A percentile compares a stretch with the other conserved stretches of the same genome.
These are phyloP conservation scores for Stictocephala bisonia DNA, from an alignment of 2,888 invertebrate genomes.

Conservation along the genomic window DNA sequence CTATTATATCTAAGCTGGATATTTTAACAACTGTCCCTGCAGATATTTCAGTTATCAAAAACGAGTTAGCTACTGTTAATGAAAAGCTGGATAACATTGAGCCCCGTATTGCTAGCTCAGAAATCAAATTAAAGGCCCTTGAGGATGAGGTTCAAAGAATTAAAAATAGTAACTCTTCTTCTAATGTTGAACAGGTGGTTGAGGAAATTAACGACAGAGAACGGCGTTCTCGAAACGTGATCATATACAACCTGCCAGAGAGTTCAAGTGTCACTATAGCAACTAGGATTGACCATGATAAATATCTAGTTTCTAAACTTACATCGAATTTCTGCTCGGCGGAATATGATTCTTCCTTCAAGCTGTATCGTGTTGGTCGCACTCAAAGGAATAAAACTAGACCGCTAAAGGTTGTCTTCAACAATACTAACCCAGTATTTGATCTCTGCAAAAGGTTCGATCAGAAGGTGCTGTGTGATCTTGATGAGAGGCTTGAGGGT, in stretches of 20 bases:
- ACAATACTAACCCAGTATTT: background rate
- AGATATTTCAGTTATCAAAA: background rate
- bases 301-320: background rate
- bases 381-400: background rate
- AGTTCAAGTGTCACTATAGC: background rate
- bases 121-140: background rate
- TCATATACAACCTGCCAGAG: constrained; percentile 1
- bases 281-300: background rate
- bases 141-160: background rate
- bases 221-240: background rate
- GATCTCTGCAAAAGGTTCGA: background rate
- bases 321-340: background rate
- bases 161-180: background rate
- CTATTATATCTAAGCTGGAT: constrained; percentile 2
- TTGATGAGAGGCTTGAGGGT: too few species aligned
- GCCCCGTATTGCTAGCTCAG: constrained; percentile 3
- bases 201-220: constrained; percentile 9
- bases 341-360: background rate
- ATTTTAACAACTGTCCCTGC: background rate
- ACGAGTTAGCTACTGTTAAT: background rate
- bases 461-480: too few species aligned
- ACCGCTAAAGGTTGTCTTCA: background rate
- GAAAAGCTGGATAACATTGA: constrained; percentile 2
- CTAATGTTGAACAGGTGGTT: background rate
- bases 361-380: background rate